These are phyloP conservation scores for Drosophila erecta DNA, from an alignment of 1,140 invertebrate genomes.

Conservation along the genomic window DNA sequence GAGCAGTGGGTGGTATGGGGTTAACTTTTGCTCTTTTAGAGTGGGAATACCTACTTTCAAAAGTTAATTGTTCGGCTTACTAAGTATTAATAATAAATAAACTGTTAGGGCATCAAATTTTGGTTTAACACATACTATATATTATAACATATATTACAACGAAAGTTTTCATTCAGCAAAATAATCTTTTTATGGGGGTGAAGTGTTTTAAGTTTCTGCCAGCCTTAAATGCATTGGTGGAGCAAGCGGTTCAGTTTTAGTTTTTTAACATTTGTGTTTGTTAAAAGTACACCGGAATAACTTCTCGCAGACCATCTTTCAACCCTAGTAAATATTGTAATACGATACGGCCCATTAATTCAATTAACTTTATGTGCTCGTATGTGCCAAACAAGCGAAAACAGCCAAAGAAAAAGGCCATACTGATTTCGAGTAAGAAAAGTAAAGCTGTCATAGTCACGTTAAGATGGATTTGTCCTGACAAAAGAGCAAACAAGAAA, in stretches of 20 bases:
- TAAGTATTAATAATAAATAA: too few relatives aligned
- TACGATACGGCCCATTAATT: conserved; percentile 64
- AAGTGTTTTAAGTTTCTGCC: too few relatives aligned
- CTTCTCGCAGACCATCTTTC: too few relatives aligned
- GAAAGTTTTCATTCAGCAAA: too few relatives aligned
- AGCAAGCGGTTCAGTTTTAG: neutral
- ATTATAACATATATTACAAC: too few relatives aligned
- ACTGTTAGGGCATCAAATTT: too few relatives aligned
- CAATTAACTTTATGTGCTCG: conserved; percentile 59
- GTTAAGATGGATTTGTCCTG: conserved; percentile 38
- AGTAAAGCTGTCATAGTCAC: conserved; percentile 47
- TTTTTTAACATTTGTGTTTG: neutral
- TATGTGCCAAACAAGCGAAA: conserved; percentile 1
- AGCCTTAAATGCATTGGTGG: too few relatives aligned
- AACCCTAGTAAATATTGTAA: conserved; percentile 35
- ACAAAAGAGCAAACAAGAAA: conserved; percentile 44
- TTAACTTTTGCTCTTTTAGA: neutral
- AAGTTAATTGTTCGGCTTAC: too few relatives aligned
- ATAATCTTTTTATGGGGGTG: too few relatives aligned
- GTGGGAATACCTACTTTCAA: neutral
- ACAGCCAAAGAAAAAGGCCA: conserved; percentile 2
- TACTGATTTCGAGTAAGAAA: neutral
- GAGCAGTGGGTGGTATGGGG: neutral
- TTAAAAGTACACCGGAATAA: too few relatives aligned
- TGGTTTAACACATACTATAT: too few relatives aligned